Base-by-base conservation (phyloP, 92 coral and sea anemone species). In the Phenganax stokvisi region DNA sequence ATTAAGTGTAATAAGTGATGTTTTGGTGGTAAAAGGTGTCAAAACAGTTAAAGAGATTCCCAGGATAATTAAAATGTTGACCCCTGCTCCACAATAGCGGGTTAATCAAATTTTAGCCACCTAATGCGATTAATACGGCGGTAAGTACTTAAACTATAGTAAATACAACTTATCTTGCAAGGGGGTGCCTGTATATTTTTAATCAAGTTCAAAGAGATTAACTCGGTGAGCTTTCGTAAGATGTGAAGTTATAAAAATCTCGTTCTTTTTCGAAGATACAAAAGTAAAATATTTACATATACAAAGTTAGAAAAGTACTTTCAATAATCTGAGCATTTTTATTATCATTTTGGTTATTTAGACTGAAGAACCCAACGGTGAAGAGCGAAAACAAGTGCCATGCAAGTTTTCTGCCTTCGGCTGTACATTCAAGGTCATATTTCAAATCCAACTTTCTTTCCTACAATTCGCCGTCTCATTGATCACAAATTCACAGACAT, bases 391-490 rank as follows among this genome's bases (percentile, higher is more conserved):
- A 44, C 56, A 67, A 63, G 56, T 56, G 20, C 9, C 74, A 10
- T 79, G 83, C 69, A 79, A 37, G 83, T 79, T 79, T 57, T 52
- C 51, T 8, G 56, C 27, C 57, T 77, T 96, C 20, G 99, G 99
- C 8, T 96, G 99, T 77, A 74, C 90, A 8, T 96, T 88, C 80
- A 90, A 96, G 97, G 99, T 96, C 74, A 71, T 85, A 16, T 3
- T 12, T 9, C 13, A 62, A 3, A 10, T 57, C 17, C 70, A 25
- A 51, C 80, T 54, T 16, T 52, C 52, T 3, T 69, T 3, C 59
- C 10, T 6, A 29, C 16, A 20, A 6, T 11, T n/a, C 11, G 28
- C 15, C 7, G 37, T 71, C 57, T 57, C 58, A 4, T 20, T 12
- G 9, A 44, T 59, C 65, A 44, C 16, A 10, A 5, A 54, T 47